phyloP scores from a whole-genome alignment of 2,113 vertebrate genomes.

The Mystacornis crossleyi region DNA sequence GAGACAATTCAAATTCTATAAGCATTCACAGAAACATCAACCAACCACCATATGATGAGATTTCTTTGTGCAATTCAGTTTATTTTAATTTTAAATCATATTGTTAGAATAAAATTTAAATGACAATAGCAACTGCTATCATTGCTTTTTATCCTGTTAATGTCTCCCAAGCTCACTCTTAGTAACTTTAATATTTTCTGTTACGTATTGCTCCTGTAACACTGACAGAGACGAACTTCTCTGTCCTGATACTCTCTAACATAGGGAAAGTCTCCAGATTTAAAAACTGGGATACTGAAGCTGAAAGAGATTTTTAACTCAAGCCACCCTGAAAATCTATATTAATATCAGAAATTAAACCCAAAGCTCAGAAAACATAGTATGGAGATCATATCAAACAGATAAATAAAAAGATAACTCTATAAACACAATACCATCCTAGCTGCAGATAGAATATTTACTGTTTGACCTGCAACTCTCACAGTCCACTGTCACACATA shows the following conservation, averaged over 20 bases:
- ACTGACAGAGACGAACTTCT: neutral
- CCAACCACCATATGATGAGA: neutral
- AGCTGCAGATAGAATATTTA: constrained; percentile 12
- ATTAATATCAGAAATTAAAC: neutral
- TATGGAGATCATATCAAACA: neutral
- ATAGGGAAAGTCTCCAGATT: neutral
- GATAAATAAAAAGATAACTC: neutral
- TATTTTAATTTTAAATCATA: neutral
- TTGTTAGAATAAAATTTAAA: neutral
- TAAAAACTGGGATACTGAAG: neutral
- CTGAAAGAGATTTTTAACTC: neutral
- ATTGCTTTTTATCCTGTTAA: neutral
- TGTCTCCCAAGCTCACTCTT: neutral
- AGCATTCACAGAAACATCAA: neutral
- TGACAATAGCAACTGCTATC: neutral
- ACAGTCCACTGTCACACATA: neutral
- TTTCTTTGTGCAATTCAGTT: neutral
- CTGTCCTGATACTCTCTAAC: neutral
- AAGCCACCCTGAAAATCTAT: neutral
- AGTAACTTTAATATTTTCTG: neutral
- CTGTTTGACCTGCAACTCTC: constrained; percentile 22
- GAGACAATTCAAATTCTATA: neutral
- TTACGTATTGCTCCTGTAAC: neutral
- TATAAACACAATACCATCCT: neutral
- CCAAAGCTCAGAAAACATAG: neutral